phyloP scores from a whole-genome alignment of 2,797 vertebrate genomes.

The Coracias cyanogaster region DNA sequence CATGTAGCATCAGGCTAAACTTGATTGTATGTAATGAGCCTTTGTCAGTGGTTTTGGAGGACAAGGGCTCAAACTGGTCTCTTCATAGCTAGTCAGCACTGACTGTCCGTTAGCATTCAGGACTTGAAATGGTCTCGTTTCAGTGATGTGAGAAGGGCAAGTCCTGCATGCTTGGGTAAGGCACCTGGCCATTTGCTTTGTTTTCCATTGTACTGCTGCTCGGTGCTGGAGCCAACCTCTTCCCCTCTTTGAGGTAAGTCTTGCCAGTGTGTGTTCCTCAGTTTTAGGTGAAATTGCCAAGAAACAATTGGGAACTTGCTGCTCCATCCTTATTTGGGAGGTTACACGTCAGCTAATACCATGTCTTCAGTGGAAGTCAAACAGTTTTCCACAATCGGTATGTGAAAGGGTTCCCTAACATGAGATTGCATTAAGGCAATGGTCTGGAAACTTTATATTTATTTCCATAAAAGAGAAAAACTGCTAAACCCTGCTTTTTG shows the following conservation, averaged over 20 bases:
- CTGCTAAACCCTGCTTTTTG: neutral
- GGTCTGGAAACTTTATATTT: neutral
- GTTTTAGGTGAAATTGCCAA: neutral
- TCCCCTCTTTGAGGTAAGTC: neutral
- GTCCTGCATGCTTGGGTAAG: neutral
- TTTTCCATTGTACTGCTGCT: neutral
- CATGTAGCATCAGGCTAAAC: neutral
- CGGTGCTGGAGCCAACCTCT: neutral
- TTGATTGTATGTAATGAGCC: rapidly evolving
- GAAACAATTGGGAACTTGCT: neutral
- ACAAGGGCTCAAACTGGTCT: rapidly evolving
- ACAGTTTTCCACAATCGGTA: neutral
- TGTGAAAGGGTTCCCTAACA: neutral
- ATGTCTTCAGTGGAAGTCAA: neutral
- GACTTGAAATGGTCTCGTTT: neutral
- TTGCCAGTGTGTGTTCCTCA: neutral
- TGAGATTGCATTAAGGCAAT: neutral
- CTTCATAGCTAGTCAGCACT: neutral
- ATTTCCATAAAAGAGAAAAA: neutral
- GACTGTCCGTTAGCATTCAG: neutral
- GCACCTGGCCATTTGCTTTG: neutral
- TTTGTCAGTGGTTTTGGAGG: neutral
- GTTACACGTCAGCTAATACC: neutral
- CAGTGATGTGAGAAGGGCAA: neutral
- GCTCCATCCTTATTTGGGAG: neutral